These are phyloP conservation scores for Cacoxenus indagator DNA, from an alignment of 2,888 invertebrate species.

Conservation along the genomic window DNA sequence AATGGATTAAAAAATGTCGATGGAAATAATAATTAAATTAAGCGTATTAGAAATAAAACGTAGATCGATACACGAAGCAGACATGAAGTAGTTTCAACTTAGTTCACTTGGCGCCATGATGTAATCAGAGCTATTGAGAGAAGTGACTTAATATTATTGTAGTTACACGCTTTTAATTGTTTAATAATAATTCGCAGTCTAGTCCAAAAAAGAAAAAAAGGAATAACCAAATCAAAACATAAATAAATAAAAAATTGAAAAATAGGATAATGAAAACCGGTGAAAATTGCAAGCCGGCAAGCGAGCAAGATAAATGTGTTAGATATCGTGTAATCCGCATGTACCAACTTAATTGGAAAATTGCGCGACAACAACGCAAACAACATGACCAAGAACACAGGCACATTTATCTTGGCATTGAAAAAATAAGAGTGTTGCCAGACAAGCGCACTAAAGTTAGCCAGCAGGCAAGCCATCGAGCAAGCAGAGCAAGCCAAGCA, in stretches of 20 bases:
- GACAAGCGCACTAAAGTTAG: neutral
- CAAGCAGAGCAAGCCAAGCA: neutral
- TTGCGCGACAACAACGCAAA: constrained; percentile 26
- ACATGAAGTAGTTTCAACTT: neutral
- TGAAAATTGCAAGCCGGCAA: constrained; percentile 9
- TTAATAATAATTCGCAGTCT: neutral
- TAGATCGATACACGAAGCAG: neutral
- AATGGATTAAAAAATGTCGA: neutral
- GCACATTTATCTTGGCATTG: neutral
- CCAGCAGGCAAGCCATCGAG: neutral
- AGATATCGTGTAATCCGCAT: constrained; percentile 35
- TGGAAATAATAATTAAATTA: constrained; percentile 4
- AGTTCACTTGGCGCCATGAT: neutral
- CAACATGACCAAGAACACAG: neutral
- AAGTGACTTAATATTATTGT: neutral
- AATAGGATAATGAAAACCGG: neutral
- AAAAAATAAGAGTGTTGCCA: neutral
- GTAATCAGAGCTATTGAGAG: neutral
- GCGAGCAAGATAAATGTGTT: constrained; percentile 33
- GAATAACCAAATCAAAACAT: neutral
- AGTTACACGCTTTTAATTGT: neutral
- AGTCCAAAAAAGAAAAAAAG: neutral
- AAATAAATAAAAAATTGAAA: neutral
- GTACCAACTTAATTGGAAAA: constrained; percentile 38
- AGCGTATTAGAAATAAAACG: constrained; percentile 2